Evolutionary conservation across 2,113 vertebrate species (phyloP), one percentile per base, ranked within the genome.

Genomic region (Eonycteris spelaea): DNA sequence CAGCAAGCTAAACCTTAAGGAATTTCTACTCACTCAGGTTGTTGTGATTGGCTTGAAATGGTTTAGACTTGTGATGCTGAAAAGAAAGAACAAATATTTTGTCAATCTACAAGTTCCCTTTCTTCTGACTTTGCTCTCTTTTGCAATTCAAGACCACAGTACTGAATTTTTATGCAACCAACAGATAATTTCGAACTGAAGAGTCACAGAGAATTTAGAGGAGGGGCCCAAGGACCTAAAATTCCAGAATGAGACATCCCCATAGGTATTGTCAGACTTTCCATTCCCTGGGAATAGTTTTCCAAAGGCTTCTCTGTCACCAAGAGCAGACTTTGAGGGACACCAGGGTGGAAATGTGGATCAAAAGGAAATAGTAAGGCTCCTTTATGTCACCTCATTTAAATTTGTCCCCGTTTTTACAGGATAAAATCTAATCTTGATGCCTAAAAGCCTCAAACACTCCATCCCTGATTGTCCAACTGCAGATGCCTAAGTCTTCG

Each of bases 301-400:
- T 93, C 95, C 75, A 73, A 79, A 93, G 90, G 21, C 67, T 93
- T 86, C 82, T 96, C 93, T 95, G 51, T 90, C 35, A 88, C 24
- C 51, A 95, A 95, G 57, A 63, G 92, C 21, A 96, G 51, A 88
- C 35, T 92, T 15, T 51, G 78, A 95, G 77, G 51, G 86, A 43
- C 28, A 88, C 40, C 9, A 85, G 21, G 70, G 26, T 84, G 40
- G 53, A 95, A 79, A 90, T 63, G 67, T 67, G 40, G 40, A 48
- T 94, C 40, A 75, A 68, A 92, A 93, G 75, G 18, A 88, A 59
- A 57, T 33, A 53, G 85, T 78, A 92, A 91, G 79, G 63, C 51
- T 57, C 21, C 43, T 40, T 84, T 90, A 55, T 73, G 94, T 94
- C 78, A 71, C 84, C 21, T 93, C 63, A 95, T 53, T 86, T 75